phyloP scores from a whole-genome alignment of 2,888 invertebrate genomes.

The Punctoribates punctum region DNA sequence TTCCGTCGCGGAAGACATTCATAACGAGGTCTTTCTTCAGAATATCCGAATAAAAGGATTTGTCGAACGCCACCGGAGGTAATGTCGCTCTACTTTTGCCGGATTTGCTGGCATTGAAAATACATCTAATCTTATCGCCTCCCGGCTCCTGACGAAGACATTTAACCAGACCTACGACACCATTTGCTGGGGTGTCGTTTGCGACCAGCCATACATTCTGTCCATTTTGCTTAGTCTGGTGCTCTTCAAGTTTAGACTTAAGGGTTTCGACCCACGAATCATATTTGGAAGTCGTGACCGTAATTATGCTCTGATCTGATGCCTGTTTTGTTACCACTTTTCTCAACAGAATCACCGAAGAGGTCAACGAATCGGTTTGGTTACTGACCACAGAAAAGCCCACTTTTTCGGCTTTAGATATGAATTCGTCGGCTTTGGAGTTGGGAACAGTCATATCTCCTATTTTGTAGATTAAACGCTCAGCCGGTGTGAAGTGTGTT shows the following conservation, averaged over 20 bases:
- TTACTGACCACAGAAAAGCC: constrained; percentile 51
- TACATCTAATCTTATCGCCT: constrained; percentile 68
- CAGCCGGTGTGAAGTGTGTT: constrained; percentile 47
- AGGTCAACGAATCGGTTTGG: constrained; percentile 63
- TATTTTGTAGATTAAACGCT: constrained; percentile 47
- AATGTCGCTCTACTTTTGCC: constrained; percentile 59
- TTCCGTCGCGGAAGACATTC: constrained; percentile 75
- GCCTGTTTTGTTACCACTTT: constrained; percentile 52
- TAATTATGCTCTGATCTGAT: constrained; percentile 44
- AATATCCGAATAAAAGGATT: constrained; percentile 49
- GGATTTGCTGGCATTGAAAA: constrained; percentile 59
- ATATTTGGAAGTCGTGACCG: constrained; percentile 45
- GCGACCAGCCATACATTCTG: constrained; percentile 62
- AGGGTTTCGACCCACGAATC: constrained; percentile 71
- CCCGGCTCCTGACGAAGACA: constrained; percentile 85
- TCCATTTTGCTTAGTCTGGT: constrained; percentile 57
- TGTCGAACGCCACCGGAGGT: constrained; percentile 43
- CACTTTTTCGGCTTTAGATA: constrained; percentile 41
- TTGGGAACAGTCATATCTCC: constrained; percentile 45
- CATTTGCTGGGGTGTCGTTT: constrained; percentile 66
- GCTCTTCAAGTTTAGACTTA: constrained; percentile 69
- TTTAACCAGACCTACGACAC: constrained; percentile 81
- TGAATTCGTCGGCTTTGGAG: constrained; percentile 37
- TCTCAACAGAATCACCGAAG: constrained; percentile 62
- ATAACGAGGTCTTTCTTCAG: constrained; percentile 69